Base-by-base conservation (phyloP, 2,113 vertebrate genomes). In the Microtus ochrogaster region DNA sequence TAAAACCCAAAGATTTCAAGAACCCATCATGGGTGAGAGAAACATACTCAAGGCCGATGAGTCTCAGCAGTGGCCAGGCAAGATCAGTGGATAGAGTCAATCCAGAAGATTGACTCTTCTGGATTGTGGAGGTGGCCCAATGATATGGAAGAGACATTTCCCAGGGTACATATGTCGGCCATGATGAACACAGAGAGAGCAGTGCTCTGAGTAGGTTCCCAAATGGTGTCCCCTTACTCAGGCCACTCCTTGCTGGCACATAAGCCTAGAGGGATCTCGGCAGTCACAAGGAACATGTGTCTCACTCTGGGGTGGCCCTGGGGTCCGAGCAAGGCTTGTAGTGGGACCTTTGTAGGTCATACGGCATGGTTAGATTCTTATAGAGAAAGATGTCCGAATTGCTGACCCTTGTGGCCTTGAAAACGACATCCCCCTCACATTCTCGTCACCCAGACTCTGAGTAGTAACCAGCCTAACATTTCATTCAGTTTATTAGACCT, bases 11-110 rank as follows among this genome's bases (percentile, higher is more conserved):
- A 63, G 19, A 83, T 36, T 72, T 73, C 49, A 58, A 63, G 21
- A 21, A 2, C 19, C 58, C 6, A 24, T 7, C 21, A 4, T 24
- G 4, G 4, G 7, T 49, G 30, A 3, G 30, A 11, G 12, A n/a
- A 17, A 9, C 24, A 39, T 30, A 26, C 14, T 30, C 21, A 55
- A 66, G 28, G 5, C 12, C 19, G 58, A 68, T 44, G 58, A 68
- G 17, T 68, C 28, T 30, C 22, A 8, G 16, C 30, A 2, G 58
- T 39, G 24, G 77, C 1, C 28, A 68, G 47, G 14, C 22, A 68
- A 82, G 39, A 47, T 3, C 0, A 2, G 12, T 3, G 94, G 36
- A 33, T 3, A 21, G 12, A 24, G 10, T 47, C 19, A 63, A 41
- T 26, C 24, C 17, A 39, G 7, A n/a, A 91, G 58, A n/a, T n/a